These are phyloP conservation scores for Polyploca ridens DNA, from an alignment of 2,888 invertebrate genomes.

Conservation along the genomic window DNA sequence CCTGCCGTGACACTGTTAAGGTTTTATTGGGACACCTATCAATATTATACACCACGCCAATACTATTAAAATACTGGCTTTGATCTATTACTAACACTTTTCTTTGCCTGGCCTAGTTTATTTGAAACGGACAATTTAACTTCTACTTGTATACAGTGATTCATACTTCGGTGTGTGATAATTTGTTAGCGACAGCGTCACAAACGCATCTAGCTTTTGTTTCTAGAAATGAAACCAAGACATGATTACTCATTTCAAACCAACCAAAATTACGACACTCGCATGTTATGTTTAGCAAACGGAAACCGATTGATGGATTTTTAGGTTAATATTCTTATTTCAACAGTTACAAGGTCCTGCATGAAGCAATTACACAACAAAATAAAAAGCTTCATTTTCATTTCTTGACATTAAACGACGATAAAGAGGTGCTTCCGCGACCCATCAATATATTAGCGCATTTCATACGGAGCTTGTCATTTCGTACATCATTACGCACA, in stretches of 20 bases:
- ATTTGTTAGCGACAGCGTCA: background rate
- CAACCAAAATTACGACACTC: background rate
- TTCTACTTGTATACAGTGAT: background rate
- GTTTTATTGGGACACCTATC: constrained; percentile 37
- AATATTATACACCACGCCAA: constrained; percentile 25
- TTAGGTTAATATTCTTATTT: background rate
- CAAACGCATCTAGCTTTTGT: background rate
- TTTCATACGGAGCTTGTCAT: constrained; percentile 38
- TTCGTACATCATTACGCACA: constrained; percentile 44
- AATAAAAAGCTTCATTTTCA: background rate
- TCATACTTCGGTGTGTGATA: background rate
- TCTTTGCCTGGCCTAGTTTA: background rate
- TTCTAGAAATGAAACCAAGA: background rate
- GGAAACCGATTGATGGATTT: background rate
- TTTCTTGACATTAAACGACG: constrained; percentile 8
- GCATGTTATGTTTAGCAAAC: background rate
- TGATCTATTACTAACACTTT: constrained; percentile 15
- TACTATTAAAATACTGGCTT: constrained; percentile 21
- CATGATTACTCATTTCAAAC: background rate
- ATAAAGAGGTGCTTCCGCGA: constrained; percentile 9
- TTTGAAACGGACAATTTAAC: background rate
- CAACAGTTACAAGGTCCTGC: background rate
- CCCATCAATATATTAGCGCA: constrained; percentile 21
- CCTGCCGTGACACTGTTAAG: constrained; percentile 41
- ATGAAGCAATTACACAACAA: constrained; percentile 4